These are phyloP conservation scores for Lasioglossum figueresi DNA, from an alignment of 2,888 invertebrate species.

Conservation along the genomic window DNA sequence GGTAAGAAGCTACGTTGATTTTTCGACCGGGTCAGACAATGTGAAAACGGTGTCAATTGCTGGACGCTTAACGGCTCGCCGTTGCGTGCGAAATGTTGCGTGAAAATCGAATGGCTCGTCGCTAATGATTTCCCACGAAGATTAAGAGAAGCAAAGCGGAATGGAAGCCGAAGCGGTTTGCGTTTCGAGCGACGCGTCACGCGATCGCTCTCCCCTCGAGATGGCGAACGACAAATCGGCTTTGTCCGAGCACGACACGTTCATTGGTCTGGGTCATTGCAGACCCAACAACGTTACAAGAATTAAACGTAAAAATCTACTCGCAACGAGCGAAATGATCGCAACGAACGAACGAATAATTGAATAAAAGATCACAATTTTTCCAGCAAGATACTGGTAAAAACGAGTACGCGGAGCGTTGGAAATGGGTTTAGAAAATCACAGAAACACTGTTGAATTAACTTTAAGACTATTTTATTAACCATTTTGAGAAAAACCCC, in stretches of 20 bases:
- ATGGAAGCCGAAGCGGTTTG: constrained; percentile 5
- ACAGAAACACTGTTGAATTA: too few species aligned
- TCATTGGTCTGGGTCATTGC: too few species aligned
- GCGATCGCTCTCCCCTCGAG: constrained; percentile 24
- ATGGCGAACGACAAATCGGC: background rate
- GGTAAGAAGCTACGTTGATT: background rate
- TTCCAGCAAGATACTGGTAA: too few species aligned
- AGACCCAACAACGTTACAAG: too few species aligned
- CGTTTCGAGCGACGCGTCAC: constrained; percentile 21
- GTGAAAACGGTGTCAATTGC: background rate
- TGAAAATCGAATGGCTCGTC: background rate
- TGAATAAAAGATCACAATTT: too few species aligned
- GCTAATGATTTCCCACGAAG: constrained; percentile 37
- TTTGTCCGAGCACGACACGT: constrained; percentile 4
- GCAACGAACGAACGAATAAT: too few species aligned
- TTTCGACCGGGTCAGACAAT: background rate
- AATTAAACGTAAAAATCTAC: too few species aligned
- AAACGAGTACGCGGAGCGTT: too few species aligned
- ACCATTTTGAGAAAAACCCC: too few species aligned
- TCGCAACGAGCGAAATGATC: too few species aligned
- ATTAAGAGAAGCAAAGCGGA: constrained; percentile 12
- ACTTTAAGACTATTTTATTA: too few species aligned
- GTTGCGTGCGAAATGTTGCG: background rate
- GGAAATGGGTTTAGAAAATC: too few species aligned
- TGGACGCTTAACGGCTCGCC: background rate